phyloP scores from a whole-genome alignment of 1,140 invertebrate genomes.

The Drosophila mauritiana region DNA sequence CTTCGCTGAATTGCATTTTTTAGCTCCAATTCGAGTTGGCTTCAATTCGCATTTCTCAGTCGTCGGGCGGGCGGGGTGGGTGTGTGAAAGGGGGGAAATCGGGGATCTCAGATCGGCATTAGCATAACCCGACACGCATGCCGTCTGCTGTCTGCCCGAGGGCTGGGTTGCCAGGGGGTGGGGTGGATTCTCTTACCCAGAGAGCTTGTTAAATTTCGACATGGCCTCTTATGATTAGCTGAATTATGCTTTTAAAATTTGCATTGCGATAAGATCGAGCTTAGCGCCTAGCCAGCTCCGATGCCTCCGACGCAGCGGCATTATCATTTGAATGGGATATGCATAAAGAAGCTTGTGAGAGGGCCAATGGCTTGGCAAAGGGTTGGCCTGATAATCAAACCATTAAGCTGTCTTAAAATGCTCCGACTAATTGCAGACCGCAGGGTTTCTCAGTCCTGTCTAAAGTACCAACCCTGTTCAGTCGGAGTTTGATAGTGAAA shows the following conservation, averaged over 20 bases:
- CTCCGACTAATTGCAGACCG: constrained; percentile 21
- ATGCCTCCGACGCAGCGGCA: background rate
- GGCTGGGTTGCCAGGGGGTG: background rate
- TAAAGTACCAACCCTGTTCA: background rate
- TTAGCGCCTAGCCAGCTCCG: constrained; percentile 37
- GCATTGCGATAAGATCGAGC: constrained; percentile 69
- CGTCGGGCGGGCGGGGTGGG: background rate
- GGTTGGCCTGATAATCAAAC: constrained; percentile 23
- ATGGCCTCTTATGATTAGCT: constrained; percentile 79
- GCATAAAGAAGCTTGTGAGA: background rate
- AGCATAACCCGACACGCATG: constrained; percentile 76
- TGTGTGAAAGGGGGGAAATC: constrained; percentile 14
- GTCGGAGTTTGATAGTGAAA: background rate
- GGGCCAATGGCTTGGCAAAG: constrained; percentile 1
- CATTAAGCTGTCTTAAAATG: constrained; percentile 21
- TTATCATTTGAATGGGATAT: constrained; percentile 32
- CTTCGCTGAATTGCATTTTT: constrained; percentile 58
- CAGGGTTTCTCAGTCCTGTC: background rate
- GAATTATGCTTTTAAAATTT: constrained; percentile 74
- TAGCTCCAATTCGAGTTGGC: constrained; percentile 34
- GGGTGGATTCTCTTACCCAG: background rate
- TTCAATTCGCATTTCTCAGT: constrained; percentile 22
- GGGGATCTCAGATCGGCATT: constrained; percentile 50
- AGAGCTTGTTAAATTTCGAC: constrained; percentile 71
- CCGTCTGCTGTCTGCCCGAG: constrained; percentile 39